Conservation (phyloP, 2,888 invertebrate genomes). For the Dioctria linearis region DNA sequence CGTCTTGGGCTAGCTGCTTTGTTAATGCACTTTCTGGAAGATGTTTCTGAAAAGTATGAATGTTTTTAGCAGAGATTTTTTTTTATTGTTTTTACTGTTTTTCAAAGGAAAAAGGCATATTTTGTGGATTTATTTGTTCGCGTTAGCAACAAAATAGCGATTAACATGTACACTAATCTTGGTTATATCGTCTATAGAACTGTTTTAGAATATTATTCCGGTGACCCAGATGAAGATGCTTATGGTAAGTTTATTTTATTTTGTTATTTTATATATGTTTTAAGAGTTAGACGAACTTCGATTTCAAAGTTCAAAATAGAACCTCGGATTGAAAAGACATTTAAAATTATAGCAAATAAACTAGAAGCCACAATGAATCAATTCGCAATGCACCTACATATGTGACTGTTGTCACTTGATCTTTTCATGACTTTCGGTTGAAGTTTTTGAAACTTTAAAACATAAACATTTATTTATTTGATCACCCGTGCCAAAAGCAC, state of each 20-base stretch:
- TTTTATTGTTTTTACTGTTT: slow-evolving; percentile 49
- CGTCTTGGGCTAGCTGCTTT: slow-evolving; percentile 92
- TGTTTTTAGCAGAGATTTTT: neutral
- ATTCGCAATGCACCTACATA: too few species aligned
- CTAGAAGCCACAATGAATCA: too few species aligned
- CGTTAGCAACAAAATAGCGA: slow-evolving; percentile 97
- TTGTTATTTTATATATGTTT: slow-evolving; percentile 41
- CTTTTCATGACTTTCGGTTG: too few species aligned
- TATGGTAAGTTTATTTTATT: slow-evolving; percentile 79
- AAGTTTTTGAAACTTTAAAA: too few species aligned
- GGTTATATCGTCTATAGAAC: slow-evolving; percentile 97
- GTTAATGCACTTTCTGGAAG: slow-evolving; percentile 95
- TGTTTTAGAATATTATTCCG: slow-evolving; percentile 98
- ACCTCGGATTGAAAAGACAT: too few species aligned
- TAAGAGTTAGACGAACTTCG: too few species aligned
- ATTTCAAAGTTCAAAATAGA: too few species aligned
- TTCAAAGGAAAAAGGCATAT: slow-evolving; percentile 91
- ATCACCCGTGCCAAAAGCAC: too few species aligned
- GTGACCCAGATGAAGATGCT: slow-evolving; percentile 98
- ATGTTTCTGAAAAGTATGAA: slow-evolving; percentile 91
- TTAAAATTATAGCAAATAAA: too few species aligned
- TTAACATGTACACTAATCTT: slow-evolving; percentile 96
- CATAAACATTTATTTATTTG: too few species aligned
- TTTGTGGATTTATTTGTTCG: slow-evolving; percentile 99
- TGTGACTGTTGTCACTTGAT: too few species aligned